Percentiles rank a stretch among this genome's conserved stretches.
phyloP scores from a whole-genome alignment of 2,797 vertebrate species.

The Chaetodon trifasciatus region DNA sequence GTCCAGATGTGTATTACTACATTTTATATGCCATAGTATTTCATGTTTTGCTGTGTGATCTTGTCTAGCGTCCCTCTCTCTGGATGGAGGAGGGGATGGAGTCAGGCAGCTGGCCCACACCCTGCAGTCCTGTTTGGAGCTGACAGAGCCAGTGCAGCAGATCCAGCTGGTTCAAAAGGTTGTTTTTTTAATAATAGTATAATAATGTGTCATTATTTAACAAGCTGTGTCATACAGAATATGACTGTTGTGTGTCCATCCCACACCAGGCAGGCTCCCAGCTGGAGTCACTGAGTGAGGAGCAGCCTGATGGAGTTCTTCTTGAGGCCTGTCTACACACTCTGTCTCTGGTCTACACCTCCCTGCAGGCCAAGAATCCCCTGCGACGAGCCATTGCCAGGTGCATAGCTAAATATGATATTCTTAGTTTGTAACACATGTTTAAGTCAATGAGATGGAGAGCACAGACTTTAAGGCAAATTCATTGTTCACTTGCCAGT shows the following conservation, averaged over 20 bases:
- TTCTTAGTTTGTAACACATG: neutral
- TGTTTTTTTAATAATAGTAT: neutral
- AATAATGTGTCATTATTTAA: neutral
- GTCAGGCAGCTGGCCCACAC: constrained; percentile 86
- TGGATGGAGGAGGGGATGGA: constrained; percentile 82
- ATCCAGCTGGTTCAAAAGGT: constrained; percentile 94
- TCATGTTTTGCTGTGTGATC: neutral
- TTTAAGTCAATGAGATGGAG: neutral
- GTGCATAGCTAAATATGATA: constrained; percentile 72
- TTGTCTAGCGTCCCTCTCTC: constrained; percentile 77
- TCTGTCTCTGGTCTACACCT: constrained; percentile 87
- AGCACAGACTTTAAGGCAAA: neutral
- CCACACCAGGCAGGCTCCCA: constrained; percentile 84
- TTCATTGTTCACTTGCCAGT: neutral
- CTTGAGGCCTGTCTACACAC: constrained; percentile 87
- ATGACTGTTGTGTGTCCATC: constrained; percentile 11
- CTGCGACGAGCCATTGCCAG: constrained; percentile 92
- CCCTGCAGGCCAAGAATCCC: constrained; percentile 90
- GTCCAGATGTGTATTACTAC: neutral
- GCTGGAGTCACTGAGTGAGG: constrained; percentile 83
- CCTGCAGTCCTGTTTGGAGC: constrained; percentile 87
- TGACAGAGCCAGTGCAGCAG: constrained; percentile 91
- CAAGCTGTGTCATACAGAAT: neutral
- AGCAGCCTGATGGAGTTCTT: constrained; percentile 70
- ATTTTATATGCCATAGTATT: neutral